Evolutionary conservation across 2,113 vertebrate species (phyloP), one percentile per base, ranked within the genome.

Genomic region (Dromaius novaehollandiae): DNA sequence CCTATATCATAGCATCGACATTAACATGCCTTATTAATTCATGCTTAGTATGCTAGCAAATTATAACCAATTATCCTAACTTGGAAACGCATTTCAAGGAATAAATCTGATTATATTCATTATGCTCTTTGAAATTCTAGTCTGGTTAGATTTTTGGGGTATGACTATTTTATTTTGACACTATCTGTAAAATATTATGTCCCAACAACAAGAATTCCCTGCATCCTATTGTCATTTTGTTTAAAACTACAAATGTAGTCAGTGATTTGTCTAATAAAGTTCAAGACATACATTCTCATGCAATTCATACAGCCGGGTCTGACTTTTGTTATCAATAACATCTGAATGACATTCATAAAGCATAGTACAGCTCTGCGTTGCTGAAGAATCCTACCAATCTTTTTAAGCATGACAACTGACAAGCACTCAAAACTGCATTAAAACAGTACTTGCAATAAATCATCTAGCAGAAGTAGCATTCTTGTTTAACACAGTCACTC

Each of bases 1-100:
- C 36, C 66, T 66, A 36, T 73, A 46, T 82, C 75, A 88, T 12
- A 66, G 73, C 87, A 90, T 81, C 90, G 89, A 78, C 38, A 91
- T 95, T 95, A 88, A 65, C 15, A 70, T 7, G 3, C 70, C 82
- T 81, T 88, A 94, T 85, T 85, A 95, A 89, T 89, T 77, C n/a
- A 50, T 38, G 65, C 87, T 94, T 93, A 92, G 94, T 94, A 84
- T 65, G 82, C 2, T 69, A 70, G 78, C 28, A 91, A 95, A 94
- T 96, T 91, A 88, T 66, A 89, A 82, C 10, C 71, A 70, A 95
- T 96, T 95, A 94, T 79, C 25, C 80, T 81, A 76, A 88, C 94
- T 68, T 88, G 32, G 70, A 89, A 93, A 66, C 0, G 4, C 48
- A 93, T 93, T 92, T 82, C 55, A 83, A 36, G 86, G 82, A 94